phyloP scores from a whole-genome alignment of 2,888 invertebrate species.

The Amblyjoppa fuscipennis region DNA sequence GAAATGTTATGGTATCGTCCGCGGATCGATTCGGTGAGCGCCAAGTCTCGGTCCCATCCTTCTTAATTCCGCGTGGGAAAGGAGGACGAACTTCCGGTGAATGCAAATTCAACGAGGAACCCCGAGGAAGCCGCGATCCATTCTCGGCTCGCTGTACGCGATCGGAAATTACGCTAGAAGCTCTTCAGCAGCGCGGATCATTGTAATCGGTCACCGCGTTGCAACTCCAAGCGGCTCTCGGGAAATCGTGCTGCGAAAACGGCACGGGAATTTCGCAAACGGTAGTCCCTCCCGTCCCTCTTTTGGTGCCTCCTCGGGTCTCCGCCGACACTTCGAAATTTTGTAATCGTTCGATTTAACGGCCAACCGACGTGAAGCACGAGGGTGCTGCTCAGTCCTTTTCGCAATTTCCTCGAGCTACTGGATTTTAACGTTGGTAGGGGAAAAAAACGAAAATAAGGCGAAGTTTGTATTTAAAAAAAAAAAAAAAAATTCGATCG shows the following conservation, averaged over 20 bases:
- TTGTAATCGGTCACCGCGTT: slow-evolving; percentile 3
- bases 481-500: too few relatives aligned
- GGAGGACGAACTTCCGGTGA: slow-evolving; percentile 39
- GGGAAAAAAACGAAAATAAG: too few relatives aligned
- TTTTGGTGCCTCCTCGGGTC: not conserved
- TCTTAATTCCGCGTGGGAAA: slow-evolving; percentile 17
- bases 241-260: slow-evolving; percentile 45
- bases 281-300: not conserved
- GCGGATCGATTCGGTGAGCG: not conserved
- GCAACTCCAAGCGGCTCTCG: not conserved
- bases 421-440: not conserved
- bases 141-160: not conserved
- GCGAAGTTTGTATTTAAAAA: too few relatives aligned
- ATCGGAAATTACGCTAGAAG: slow-evolving; percentile 29
- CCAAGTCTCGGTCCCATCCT: not conserved
- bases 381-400: not conserved
- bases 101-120: slow-evolving; percentile 40
- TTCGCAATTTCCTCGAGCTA: slow-evolving; percentile 21
- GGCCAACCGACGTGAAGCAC: slow-evolving; percentile 6
- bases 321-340: not conserved
- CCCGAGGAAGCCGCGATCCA: slow-evolving; percentile 4
- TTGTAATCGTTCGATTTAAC: slow-evolving; percentile 21
- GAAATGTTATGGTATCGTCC: slow-evolving; percentile 20
- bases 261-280: slow-evolving; percentile 57
- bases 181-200: not conserved